Evolutionary conservation across 2,113 vertebrate species (phyloP).

Genomic region (Leucosticte australis): DNA sequence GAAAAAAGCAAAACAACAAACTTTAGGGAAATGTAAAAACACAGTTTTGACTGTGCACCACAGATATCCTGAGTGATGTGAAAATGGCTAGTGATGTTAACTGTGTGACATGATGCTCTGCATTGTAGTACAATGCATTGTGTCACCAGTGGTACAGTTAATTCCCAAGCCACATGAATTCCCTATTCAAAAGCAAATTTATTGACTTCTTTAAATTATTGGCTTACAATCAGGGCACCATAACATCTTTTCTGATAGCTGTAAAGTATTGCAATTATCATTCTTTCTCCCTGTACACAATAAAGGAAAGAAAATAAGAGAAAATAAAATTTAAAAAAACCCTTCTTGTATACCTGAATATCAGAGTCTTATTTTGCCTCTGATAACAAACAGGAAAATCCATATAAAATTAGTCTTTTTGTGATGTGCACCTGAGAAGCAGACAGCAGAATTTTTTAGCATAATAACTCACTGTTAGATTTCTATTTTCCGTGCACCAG

Average conservation of each 20-base stretch:
- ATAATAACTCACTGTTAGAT: constrained; percentile 10
- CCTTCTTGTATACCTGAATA: not conserved
- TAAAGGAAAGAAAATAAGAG: not conserved
- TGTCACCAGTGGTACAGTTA: not conserved
- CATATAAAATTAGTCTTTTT: not conserved
- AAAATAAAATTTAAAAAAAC: not conserved
- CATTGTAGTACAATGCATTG: not conserved
- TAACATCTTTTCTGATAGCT: not conserved
- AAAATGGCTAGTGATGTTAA: not conserved
- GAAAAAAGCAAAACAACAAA: not conserved
- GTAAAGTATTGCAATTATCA: not conserved
- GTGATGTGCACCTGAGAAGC: not conserved
- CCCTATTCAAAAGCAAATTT: not conserved
- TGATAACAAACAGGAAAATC: constrained; percentile 9
- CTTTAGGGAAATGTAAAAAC: not conserved
- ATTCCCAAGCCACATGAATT: not conserved
- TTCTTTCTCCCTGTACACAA: not conserved
- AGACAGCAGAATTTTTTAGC: constrained; percentile 24
- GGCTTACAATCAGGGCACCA: not conserved
- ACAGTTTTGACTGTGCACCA: not conserved
- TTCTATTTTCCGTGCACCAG: not conserved
- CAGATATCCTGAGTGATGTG: not conserved
- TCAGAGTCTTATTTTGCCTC: not conserved
- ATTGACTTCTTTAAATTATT: not conserved
- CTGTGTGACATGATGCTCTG: not conserved